Evolutionary conservation across 2,113 vertebrate genomes (phyloP).

Genomic region (Podarcis raffonei): DNA sequence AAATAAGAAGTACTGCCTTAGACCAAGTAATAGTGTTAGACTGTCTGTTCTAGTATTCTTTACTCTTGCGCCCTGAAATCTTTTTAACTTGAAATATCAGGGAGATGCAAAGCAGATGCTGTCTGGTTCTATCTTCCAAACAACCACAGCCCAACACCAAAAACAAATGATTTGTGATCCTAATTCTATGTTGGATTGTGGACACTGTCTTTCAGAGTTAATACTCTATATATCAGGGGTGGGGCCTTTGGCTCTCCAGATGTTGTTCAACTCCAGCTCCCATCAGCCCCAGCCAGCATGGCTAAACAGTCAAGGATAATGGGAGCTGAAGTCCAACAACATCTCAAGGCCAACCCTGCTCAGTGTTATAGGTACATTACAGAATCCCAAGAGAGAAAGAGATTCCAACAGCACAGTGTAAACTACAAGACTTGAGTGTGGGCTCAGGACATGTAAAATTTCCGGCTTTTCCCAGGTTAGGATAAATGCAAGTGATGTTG

Average conservation of each 20-base stretch:
- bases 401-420: not conserved
- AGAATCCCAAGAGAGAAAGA: too few species aligned
- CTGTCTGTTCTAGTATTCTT: not conserved
- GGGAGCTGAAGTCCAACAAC: too few species aligned
- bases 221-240: not conserved
- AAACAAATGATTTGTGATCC: not conserved
- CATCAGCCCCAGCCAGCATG: too few species aligned
- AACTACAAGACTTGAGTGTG: not conserved
- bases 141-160: not conserved
- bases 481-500: not conserved
- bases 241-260: not conserved
- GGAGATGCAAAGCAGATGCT: not conserved
- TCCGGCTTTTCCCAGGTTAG: not conserved
- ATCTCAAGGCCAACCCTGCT: too few species aligned
- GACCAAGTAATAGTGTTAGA: fast-evolving
- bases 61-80: not conserved
- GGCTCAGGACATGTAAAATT: not conserved
- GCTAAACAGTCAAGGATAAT: too few species aligned
- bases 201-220: not conserved
- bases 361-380: too few species aligned
- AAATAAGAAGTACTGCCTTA: not conserved
- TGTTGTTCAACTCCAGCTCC: not conserved
- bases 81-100: not conserved
- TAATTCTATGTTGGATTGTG: not conserved
- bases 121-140: not conserved